Evolutionary conservation across 2,113 vertebrate species (phyloP), one percentile per base, ranked within the genome.

Genomic region (Chrysemys picta): DNA sequence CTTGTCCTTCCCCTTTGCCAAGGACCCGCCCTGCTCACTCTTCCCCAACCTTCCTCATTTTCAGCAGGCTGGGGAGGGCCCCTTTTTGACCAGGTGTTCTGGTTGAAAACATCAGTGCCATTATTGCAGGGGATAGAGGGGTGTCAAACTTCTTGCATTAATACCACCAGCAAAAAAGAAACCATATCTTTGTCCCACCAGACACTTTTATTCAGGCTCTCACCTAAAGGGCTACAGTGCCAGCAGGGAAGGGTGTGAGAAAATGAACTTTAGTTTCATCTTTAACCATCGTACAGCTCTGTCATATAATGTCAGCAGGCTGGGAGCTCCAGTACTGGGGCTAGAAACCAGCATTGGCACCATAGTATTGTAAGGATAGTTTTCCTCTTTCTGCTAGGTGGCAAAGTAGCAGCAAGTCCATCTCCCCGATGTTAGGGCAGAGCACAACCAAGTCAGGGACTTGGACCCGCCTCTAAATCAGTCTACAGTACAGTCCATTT

Each of bases 141-240:
- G 21, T 75, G 22, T 75, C 22, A 5, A 75, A 75, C 69, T 42
- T 38, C 59, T 65, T 21, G 22, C 8, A 12, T 75, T 54, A 91
- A 19, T 52, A 92, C 16, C 84, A 91, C 25, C 91, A 93, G 84
- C 79, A 92, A 92, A 90, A 59, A 72, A 85, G 81, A 80, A 92
- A 38, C 31, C 65, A 92, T 80, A 3, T 79, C 53, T 65, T 91
- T 95, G 92, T 97, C 97, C 96, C 96, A 86, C 76, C 53, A 92
- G 93, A 97, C 89, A 95, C 93, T 81, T 98, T 97, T 97, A 97
- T 97, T 97, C 82, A 94, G 83, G 87, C 88, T 92, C 81, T 93
- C 89, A 90, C 92, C 88, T 94, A 95, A 87, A 82, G 69, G 91
- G 47, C 91, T 96, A 97, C 93, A 96, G 87, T 95, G 92, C 88